These are phyloP conservation scores for Malurus elegans DNA, from an alignment of 2,113 vertebrate species.

Conservation along the genomic window DNA sequence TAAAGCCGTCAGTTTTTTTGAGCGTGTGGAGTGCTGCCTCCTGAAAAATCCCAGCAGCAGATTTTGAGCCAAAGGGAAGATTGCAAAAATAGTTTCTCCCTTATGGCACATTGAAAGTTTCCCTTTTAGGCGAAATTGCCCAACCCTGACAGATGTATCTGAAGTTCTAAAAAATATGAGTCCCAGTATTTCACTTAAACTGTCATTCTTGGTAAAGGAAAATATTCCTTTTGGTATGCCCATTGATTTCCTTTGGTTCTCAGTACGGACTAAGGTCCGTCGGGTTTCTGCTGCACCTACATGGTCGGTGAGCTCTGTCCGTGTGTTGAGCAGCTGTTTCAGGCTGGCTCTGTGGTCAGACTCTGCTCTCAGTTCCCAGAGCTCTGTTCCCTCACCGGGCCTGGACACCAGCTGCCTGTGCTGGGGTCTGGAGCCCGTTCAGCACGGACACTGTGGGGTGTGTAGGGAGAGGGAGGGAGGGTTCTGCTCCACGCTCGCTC, in stretches of 20 bases:
- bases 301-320: not conserved
- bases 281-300: fast-evolving
- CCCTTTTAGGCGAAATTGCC: constrained; percentile 33
- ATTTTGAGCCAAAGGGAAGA: constrained; percentile 59
- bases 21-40: not conserved
- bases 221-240: not conserved
- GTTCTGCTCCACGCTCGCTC: fast-evolving
- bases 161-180: constrained; percentile 37
- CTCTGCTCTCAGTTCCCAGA: not conserved
- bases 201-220: not conserved
- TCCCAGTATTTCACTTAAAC: constrained; percentile 16
- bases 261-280: fast-evolving
- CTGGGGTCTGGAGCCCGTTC: not conserved
- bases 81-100: constrained; percentile 62
- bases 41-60: constrained; percentile 49
- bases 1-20: not conserved
- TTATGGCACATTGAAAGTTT: constrained; percentile 50
- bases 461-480: no score
- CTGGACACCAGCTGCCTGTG: fast-evolving
- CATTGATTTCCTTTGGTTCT: not conserved
- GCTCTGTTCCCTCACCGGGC: not conserved
- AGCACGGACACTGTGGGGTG: fast-evolving
- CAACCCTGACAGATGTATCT: constrained; percentile 53
- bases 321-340: not conserved
- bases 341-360: not conserved